Percentiles rank a stretch among this genome's conserved stretches.
These are phyloP conservation scores for Lemur catta DNA, from an alignment of 2,797 vertebrate species.

Conservation along the genomic window DNA sequence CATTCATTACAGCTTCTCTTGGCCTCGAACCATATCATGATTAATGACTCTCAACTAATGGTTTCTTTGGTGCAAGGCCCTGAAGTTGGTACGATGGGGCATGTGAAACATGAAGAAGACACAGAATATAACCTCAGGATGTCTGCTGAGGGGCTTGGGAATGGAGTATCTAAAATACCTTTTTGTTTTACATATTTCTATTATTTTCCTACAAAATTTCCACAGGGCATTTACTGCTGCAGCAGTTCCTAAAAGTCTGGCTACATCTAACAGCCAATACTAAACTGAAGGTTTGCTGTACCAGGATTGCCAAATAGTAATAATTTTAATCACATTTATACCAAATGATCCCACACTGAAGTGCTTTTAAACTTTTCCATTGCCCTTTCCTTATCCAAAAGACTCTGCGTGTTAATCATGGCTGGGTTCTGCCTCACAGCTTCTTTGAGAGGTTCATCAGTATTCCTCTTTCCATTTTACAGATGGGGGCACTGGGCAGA, in stretches of 20 bases:
- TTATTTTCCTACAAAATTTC: conserved; percentile 28
- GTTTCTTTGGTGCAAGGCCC: not conserved
- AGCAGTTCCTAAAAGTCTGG: not conserved
- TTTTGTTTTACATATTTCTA: not conserved
- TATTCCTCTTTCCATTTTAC: conserved; percentile 47
- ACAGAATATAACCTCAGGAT: not conserved
- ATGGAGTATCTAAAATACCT: not conserved
- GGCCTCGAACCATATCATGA: not conserved
- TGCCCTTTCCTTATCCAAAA: conserved; percentile 21
- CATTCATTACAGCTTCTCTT: not conserved
- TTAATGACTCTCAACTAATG: not conserved
- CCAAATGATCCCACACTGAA: not conserved
- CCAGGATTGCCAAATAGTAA: conserved; percentile 28
- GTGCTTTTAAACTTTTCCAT: conserved; percentile 46
- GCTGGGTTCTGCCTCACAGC: conserved; percentile 23
- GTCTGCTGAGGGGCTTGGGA: not conserved
- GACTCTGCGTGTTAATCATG: not conserved
- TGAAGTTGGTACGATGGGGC: not conserved
- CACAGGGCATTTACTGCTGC: not conserved
- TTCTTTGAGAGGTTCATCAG: conserved; percentile 34
- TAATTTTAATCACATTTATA: conserved; percentile 34
- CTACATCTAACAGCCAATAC: not conserved
- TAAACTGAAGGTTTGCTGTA: not conserved
- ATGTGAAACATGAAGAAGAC: not conserved
- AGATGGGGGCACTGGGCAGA: conserved; percentile 13